phyloP scores from a whole-genome alignment of 2,113 vertebrate genomes.

The Neofelis nebulosa region DNA sequence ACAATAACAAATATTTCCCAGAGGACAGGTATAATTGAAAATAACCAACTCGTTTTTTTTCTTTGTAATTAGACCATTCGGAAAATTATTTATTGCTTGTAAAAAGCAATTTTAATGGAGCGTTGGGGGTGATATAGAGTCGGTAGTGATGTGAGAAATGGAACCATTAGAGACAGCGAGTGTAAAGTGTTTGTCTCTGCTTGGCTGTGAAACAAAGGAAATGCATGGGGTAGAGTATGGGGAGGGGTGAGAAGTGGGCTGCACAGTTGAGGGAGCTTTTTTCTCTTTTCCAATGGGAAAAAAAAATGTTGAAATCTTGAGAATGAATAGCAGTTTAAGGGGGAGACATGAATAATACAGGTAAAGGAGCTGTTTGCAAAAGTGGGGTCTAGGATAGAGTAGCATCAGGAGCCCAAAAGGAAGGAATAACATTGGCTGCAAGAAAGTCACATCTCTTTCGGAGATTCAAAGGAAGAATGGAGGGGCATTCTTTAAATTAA shows the following conservation, averaged over 20 bases:
- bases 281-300: not conserved
- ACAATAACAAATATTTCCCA: constrained; percentile 30
- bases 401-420: not conserved
- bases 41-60: not conserved
- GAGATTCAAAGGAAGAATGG: not conserved
- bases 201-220: not conserved
- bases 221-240: no score
- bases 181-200: not conserved
- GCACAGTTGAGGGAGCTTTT: not conserved
- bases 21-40: not conserved
- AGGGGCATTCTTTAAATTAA: not conserved
- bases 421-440: not conserved
- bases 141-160: not conserved
- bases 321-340: not conserved
- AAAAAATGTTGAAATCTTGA: not conserved
- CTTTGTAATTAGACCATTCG: not conserved
- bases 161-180: not conserved
- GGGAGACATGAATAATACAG: not conserved
- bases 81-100: not conserved
- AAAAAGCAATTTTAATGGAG: not conserved
- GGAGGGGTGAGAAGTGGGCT: not conserved
- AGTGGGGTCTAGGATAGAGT: not conserved
- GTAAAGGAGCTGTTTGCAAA: not conserved
- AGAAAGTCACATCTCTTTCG: not conserved
- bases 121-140: not conserved